Conservation (phyloP, 2,797 vertebrate genomes). For the Rhinatrema bivittatum region DNA sequence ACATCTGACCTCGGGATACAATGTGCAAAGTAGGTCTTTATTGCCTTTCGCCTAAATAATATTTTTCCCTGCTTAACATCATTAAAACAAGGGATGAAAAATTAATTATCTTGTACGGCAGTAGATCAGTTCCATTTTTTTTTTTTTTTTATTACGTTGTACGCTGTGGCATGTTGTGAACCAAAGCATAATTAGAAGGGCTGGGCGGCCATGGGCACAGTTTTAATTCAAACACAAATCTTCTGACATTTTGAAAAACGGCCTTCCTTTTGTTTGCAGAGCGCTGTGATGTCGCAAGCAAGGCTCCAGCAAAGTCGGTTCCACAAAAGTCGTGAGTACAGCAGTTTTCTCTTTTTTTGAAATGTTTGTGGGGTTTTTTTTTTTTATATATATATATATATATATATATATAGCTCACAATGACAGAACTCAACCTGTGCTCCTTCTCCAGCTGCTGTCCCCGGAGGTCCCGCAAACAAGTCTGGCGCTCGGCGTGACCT, state of each 20-base stretch:
- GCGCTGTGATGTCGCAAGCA: conserved; percentile 77
- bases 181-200: conserved; percentile 34
- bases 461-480: no score
- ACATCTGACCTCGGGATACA: conserved; percentile 86
- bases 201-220: conserved; percentile 36
- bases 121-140: conserved; percentile 24
- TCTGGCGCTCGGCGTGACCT: no score
- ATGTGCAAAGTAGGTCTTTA: conserved; percentile 83
- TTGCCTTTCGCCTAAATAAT: conserved; percentile 29
- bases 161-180: conserved; percentile 40
- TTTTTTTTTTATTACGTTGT: conserved; percentile 39
- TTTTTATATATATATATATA: no score
- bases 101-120: conserved; percentile 25
- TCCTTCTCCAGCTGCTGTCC: no score
- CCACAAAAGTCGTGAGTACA: conserved; percentile 86
- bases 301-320: conserved; percentile 81
- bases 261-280: conserved; percentile 68
- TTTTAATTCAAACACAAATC: conserved; percentile 44
- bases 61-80: conserved; percentile 1
- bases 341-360: conserved; percentile 36
- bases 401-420: no score
- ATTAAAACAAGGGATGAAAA: conserved; percentile 34
- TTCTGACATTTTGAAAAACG: conserved; percentile 46
- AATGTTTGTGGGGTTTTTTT: no score
- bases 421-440: no score